phyloP scores from a whole-genome alignment of 2,888 invertebrate genomes.

The Gisinianus flammeolus region DNA sequence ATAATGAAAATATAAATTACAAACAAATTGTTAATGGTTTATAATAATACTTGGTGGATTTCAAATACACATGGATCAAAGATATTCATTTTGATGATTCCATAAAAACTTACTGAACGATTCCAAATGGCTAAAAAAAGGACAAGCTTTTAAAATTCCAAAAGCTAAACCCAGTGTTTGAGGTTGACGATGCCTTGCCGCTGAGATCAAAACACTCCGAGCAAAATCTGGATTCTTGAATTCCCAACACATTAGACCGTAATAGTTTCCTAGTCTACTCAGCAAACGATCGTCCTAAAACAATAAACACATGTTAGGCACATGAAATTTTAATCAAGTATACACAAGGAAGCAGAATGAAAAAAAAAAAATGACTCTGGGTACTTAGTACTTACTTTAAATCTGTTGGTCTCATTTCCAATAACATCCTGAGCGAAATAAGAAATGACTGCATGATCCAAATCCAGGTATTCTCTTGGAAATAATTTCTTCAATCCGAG shows the following conservation, averaged over 20 bases:
- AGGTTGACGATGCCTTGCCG: background rate
- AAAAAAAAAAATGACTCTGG: background rate
- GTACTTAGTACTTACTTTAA: conserved; percentile 13
- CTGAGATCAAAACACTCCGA: background rate
- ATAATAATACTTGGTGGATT: background rate
- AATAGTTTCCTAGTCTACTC: conserved; percentile 11
- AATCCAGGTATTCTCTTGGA: background rate
- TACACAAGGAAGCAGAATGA: background rate
- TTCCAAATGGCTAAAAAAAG: conserved; percentile 3
- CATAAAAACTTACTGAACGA: background rate
- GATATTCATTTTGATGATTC: background rate
- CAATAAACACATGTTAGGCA: background rate
- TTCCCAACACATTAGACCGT: conserved; percentile 24
- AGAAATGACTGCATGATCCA: conserved; percentile 11
- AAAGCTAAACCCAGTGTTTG: conserved; percentile 29
- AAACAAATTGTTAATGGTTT: background rate
- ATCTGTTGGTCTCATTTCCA: background rate
- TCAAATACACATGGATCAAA: background rate
- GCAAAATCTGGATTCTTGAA: background rate
- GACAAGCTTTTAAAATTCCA: conserved; percentile 21
- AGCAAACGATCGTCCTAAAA: conserved; percentile 21
- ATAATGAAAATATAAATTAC: background rate
- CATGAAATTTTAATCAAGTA: background rate
- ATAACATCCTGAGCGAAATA: conserved; percentile 18
- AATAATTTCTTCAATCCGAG: background rate